phyloP scores from a whole-genome alignment of 2,113 vertebrate genomes.

The Pygoscelis adeliae region DNA sequence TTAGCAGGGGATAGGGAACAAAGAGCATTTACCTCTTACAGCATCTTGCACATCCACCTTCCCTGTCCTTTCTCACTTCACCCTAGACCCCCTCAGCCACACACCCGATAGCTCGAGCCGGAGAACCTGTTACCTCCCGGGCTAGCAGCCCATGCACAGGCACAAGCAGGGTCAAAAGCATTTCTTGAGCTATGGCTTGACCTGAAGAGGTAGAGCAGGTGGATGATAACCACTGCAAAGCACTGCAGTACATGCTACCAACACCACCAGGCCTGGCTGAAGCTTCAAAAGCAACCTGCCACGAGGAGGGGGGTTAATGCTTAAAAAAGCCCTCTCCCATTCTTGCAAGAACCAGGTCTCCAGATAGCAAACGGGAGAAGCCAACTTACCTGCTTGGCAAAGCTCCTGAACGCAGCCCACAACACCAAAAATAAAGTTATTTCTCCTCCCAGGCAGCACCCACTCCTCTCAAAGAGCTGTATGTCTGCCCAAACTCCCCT shows the following conservation, averaged over 20 bases:
- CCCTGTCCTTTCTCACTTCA: not conserved
- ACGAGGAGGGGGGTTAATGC: rapidly evolving
- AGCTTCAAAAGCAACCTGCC: not conserved
- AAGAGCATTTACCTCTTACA: not conserved
- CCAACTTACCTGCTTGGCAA: not conserved
- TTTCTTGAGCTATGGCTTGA: not conserved
- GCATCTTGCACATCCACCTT: not conserved
- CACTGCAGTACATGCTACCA: rapidly evolving
- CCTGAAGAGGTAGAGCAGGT: not conserved
- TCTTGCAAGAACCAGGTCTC: not conserved
- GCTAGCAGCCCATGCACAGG: rapidly evolving
- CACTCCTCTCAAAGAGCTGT: rapidly evolving
- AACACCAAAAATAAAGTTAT: not conserved
- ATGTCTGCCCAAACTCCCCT: rapidly evolving
- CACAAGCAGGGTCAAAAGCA: not conserved
- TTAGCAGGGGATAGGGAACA: not conserved
- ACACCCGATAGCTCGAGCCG: rapidly evolving
- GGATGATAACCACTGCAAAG: not conserved
- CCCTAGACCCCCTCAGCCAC: not conserved
- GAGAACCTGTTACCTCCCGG: too few relatives aligned
- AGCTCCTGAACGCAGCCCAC: rapidly evolving
- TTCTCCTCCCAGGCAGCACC: not conserved
- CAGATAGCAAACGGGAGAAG: rapidly evolving
- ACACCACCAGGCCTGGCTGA: not conserved
- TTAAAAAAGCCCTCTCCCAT: not conserved